Base-by-base conservation (phyloP, 2,113 vertebrate species). In the Chloropsis cyanopogon region DNA sequence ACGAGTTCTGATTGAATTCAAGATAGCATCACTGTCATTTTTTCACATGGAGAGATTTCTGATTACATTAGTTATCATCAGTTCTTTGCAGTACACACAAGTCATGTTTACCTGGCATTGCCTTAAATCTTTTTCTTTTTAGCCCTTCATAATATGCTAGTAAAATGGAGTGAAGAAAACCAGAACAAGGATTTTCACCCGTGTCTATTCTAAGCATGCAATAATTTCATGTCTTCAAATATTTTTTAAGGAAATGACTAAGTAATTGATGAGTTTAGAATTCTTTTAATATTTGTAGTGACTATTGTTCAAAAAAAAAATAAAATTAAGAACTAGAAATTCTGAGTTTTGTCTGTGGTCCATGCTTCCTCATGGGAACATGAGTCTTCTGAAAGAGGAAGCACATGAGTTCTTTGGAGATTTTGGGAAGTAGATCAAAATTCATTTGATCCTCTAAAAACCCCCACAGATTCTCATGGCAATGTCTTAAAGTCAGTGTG, bases 341-440 rank as follows among this genome's bases (percentile, higher is more conserved):
- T 84, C 11, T 9, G 7, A 60, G 21, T 52, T 9, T 71, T 94
- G 28, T 75, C n/a, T 79, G 25, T 77, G 21, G 41, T 59, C 21
- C 22, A 7, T 65, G 25, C 24, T 82, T 92, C n/a, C 29, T 85
- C 2, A 0, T 50, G 57, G 61, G 46, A 91, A 35, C 29, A 26
- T 8, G 31, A 71, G 28, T 69, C 42, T 91, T 94, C 79, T 56
- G 35, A 83, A 83, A 56, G 7, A 87, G 68, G 57, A 59, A 72
- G 24, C 22, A 29, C 65, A 59, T 35, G 44, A 70, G 11, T 46
- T 82, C 57, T 95, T 95, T 47, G 39, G 90, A 86, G 64, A 73
- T 82, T 83, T 86, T 60, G 65, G 49, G 44, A 90, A 77, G 42
- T 76, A 90, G 49, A 92, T 88, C 16, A 84, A 92, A 94, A 90